phyloP scores from a whole-genome alignment of 2,888 invertebrate genomes.

The Rugalucina vietnamica region DNA sequence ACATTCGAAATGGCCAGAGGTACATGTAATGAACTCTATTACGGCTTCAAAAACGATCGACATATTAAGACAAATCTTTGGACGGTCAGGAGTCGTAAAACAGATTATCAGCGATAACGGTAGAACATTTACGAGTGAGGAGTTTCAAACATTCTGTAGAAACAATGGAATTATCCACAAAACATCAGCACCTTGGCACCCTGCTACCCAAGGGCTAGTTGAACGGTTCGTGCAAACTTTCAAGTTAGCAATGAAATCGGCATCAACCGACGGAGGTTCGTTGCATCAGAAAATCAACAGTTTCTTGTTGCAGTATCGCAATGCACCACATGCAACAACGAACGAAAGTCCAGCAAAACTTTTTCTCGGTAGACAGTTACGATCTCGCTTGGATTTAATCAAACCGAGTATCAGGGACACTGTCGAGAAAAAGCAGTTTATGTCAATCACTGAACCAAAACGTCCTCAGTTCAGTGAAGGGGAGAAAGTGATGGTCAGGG shows the following conservation, averaged over 20 bases:
- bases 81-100: not conserved
- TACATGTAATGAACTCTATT: constrained; percentile 55
- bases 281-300: constrained; percentile 32
- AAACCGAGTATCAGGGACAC: not conserved
- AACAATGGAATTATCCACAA: constrained; percentile 55
- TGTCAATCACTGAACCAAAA: not conserved
- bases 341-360: constrained; percentile 47
- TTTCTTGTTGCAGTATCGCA: constrained; percentile 39
- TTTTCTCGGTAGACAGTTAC: constrained; percentile 48
- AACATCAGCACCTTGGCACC: constrained; percentile 47
- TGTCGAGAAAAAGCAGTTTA: not conserved
- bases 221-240: constrained; percentile 60
- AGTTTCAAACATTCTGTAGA: constrained; percentile 44
- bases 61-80: constrained; percentile 34
- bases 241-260: constrained; percentile 47
- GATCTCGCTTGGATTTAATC: not conserved
- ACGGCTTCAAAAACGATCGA: constrained; percentile 42
- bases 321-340: constrained; percentile 42
- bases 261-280: constrained; percentile 22
- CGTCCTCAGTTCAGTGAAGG: not conserved
- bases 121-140: constrained; percentile 42
- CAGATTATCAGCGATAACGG: constrained; percentile 44
- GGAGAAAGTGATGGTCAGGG: constrained; percentile 19
- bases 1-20: constrained; percentile 83
- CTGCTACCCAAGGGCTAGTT: constrained; percentile 54